Base-by-base conservation (phyloP, 2,797 vertebrate species). In the Ambastaia sidthimunki region DNA sequence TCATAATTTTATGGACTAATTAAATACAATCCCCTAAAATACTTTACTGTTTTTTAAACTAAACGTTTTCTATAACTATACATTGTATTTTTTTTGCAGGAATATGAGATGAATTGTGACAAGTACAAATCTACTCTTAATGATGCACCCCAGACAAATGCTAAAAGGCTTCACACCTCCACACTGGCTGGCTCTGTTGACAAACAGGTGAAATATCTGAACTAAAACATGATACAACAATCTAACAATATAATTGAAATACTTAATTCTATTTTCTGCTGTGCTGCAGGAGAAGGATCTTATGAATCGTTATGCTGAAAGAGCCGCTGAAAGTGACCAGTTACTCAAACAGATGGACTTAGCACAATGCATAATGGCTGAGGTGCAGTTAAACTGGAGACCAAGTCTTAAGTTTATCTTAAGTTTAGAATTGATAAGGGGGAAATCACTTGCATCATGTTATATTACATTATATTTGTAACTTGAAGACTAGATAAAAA, bases 61-160 rank as follows among this genome's bases (percentile, higher is more conserved):
- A 62, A 28, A 63, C 2, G 10, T 2, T 73, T 44, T 47, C 9
- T 7, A 16, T 48, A 65, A 72, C 37, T 34, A 18, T 70, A 52
- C 25, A 47, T 57, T 68, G 9, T 0, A 66, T 62, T 81, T 83
- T 85, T 11, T 83, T 86, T 60, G 71, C 88, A 99, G 98, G 95
- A 96, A 65, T 98, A 98, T 7, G 95, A 96, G 44, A 34, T 93
- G 16, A 94, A 94, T 23, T 89, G 91, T 75, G 91, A 95, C 19
- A 96, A 95, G 86, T 99, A 96, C 90, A 93, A 93, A 76, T 91
- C 94, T 62, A 94, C 93, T 41, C 90, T 98, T 52, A 93, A 96
- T 71, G 78, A 91, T 23, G 59, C 91, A 82, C 93, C 88, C 0
- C 88, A 77, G 47, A 85, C 84, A 0, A 85, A 91, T 78, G 81